phyloP scores from a whole-genome alignment of 1,140 invertebrate species.

The Littorina saxatilis region DNA sequence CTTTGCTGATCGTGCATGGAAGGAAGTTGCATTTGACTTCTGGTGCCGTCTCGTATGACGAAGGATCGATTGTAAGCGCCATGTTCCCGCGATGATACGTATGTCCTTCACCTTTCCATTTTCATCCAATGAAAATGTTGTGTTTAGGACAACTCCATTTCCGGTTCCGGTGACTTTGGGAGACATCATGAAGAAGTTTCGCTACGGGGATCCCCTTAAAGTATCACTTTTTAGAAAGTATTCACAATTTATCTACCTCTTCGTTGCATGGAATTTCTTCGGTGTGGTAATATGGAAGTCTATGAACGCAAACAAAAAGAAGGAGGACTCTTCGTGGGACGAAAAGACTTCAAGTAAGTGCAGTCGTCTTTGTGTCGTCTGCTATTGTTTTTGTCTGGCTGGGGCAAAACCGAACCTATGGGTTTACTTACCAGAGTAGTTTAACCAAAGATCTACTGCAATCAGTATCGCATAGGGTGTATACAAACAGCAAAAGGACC shows the following conservation, averaged over 20 bases:
- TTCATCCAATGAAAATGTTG: too few relatives aligned
- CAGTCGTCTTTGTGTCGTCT: too few relatives aligned
- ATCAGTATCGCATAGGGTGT: too few relatives aligned
- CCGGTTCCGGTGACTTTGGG: slow-evolving; percentile 8
- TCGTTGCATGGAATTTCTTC: slow-evolving; percentile 48
- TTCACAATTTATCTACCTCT: slow-evolving; percentile 36
- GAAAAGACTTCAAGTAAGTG: slow-evolving; percentile 38
- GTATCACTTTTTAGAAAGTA: slow-evolving; percentile 19
- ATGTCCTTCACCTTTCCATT: slow-evolving; percentile 13
- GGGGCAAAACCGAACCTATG: too few relatives aligned
- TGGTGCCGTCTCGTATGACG: neutral
- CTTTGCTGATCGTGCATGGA: slow-evolving; percentile 84
- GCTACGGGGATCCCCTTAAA: slow-evolving; percentile 42
- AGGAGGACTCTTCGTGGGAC: slow-evolving; percentile 23
- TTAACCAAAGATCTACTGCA: too few relatives aligned
- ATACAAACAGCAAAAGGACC: too few relatives aligned
- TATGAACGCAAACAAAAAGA: slow-evolving; percentile 30
- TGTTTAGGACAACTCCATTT: neutral
- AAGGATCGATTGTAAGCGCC: slow-evolving; percentile 24
- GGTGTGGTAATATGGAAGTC: slow-evolving; percentile 33
- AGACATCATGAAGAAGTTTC: slow-evolving; percentile 28
- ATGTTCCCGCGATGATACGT: slow-evolving; percentile 27
- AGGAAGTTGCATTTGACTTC: slow-evolving; percentile 79
- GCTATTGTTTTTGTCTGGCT: too few relatives aligned
- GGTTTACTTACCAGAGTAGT: too few relatives aligned